These are phyloP conservation scores for Acrobasis suavella DNA, from an alignment of 2,888 invertebrate genomes.

Conservation along the genomic window DNA sequence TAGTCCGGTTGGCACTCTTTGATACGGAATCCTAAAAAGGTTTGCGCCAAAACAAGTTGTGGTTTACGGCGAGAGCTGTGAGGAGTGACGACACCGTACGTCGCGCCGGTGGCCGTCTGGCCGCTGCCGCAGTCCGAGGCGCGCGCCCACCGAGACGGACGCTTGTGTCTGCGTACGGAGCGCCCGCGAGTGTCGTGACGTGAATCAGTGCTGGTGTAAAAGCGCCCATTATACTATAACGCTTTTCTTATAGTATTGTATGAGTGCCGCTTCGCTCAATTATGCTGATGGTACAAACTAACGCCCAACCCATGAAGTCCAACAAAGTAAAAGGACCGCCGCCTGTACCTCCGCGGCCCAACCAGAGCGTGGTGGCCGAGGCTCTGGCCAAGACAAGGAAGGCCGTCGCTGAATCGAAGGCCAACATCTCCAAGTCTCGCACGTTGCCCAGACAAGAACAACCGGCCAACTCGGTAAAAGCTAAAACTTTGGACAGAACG, in stretches of 20 bases:
- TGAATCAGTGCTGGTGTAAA: conserved; percentile 52
- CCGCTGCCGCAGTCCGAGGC: conserved; percentile 56
- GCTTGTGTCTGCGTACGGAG: conserved; percentile 40
- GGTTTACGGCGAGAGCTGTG: conserved; percentile 14
- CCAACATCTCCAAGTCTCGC: conserved; percentile 67
- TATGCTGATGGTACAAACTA: conserved; percentile 82
- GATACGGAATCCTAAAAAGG: neutral
- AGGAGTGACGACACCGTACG: conserved; percentile 23
- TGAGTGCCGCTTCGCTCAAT: conserved; percentile 70
- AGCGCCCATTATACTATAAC: conserved; percentile 79
- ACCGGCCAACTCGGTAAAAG: conserved; percentile 51
- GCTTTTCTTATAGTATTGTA: conserved; percentile 73
- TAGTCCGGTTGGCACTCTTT: too few species aligned
- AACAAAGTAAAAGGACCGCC: conserved; percentile 85
- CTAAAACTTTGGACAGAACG: conserved; percentile 70
- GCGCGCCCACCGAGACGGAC: conserved; percentile 63
- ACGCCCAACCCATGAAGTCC: conserved; percentile 80
- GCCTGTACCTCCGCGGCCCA: conserved; percentile 91
- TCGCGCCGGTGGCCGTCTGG: conserved; percentile 24
- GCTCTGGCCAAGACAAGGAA: conserved; percentile 86
- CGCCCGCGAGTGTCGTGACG: conserved; percentile 62
- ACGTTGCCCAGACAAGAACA: conserved; percentile 63
- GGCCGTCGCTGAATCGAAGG: conserved; percentile 77
- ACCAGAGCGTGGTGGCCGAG: conserved; percentile 87
- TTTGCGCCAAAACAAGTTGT: conserved; percentile 23